Conservation (phyloP, 2,113 vertebrate genomes). For the Neogobius melanostomus region DNA sequence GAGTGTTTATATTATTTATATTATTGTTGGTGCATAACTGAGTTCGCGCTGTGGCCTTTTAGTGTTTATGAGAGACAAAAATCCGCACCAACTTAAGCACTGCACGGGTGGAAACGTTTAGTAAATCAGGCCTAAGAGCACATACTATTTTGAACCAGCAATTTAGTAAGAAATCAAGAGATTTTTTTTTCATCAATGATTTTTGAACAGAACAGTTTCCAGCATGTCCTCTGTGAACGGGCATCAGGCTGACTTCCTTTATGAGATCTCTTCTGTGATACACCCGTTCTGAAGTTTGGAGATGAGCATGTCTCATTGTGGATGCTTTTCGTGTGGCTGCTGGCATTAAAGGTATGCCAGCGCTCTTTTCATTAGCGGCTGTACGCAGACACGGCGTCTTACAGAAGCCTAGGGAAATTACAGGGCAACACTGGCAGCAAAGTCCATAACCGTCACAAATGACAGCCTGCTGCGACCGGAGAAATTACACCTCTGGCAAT, state of each 20-base stretch:
- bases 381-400: slow-evolving; percentile 70
- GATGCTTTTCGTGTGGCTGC: slow-evolving; percentile 42
- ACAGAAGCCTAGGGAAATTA: slow-evolving; percentile 72
- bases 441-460: slow-evolving; percentile 74
- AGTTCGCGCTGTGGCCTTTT: too few relatives aligned
- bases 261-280: slow-evolving; percentile 23
- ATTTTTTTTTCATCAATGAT: too few relatives aligned
- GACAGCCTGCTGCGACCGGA: slow-evolving; percentile 66
- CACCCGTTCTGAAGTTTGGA: slow-evolving; percentile 31
- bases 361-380: slow-evolving; percentile 61
- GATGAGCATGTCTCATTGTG: slow-evolving; percentile 46
- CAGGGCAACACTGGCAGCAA: slow-evolving; percentile 62
- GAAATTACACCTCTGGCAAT: slow-evolving; percentile 69
- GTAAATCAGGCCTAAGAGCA: too few relatives aligned
- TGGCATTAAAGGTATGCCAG: slow-evolving; percentile 59
- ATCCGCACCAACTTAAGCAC: too few relatives aligned
- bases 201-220: background rate
- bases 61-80: too few relatives aligned
- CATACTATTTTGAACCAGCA: too few relatives aligned
- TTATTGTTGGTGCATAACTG: too few relatives aligned
- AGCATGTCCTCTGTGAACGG: background rate
- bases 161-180: too few relatives aligned
- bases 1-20: too few relatives aligned
- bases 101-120: too few relatives aligned
- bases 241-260: slow-evolving; percentile 42